Conservation (phyloP, 1,140 invertebrate species). For the Streblospio benedicti region DNA sequence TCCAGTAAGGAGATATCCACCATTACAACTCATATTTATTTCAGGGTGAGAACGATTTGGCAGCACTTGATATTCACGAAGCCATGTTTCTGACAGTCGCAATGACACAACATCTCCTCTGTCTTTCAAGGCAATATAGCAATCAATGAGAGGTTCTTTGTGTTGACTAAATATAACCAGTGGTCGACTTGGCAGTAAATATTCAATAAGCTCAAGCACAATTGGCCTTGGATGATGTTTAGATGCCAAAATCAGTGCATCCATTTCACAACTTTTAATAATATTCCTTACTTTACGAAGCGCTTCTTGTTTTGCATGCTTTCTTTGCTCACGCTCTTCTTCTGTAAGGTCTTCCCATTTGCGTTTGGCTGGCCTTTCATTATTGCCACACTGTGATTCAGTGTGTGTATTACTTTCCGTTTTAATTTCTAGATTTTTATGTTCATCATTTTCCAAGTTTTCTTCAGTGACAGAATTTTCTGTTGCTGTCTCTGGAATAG, state of each 20-base stretch:
- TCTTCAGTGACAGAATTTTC: not conserved
- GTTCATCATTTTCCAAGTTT: constrained; percentile 1
- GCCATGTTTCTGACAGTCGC: constrained; percentile 73
- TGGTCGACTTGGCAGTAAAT: constrained; percentile 66
- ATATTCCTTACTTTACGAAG: constrained; percentile 16
- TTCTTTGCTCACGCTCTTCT: constrained; percentile 20
- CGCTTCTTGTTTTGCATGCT: constrained; percentile 14
- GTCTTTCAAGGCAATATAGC: constrained; percentile 65
- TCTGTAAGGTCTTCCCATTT: no score
- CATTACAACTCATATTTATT: constrained; percentile 64
- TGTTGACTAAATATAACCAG: constrained; percentile 73
- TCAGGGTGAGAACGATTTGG: constrained; percentile 74
- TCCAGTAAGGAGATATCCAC: constrained; percentile 67
- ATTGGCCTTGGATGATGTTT: constrained; percentile 79
- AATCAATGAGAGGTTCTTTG: constrained; percentile 71
- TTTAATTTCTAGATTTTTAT: no score
- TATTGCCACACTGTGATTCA: no score
- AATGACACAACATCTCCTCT: constrained; percentile 61
- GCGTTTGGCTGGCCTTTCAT: no score
- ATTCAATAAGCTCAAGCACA: constrained; percentile 62
- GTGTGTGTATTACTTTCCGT: no score
- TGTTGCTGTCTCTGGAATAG: constrained; percentile 4
- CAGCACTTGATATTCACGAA: constrained; percentile 80
- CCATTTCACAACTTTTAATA: constrained; percentile 52
- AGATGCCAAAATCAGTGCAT: constrained; percentile 66